Evolutionary conservation across 2,113 vertebrate species (phyloP), one percentile per base, ranked within the genome.

Genomic region (Cyphomyrus discorhynchus): DNA sequence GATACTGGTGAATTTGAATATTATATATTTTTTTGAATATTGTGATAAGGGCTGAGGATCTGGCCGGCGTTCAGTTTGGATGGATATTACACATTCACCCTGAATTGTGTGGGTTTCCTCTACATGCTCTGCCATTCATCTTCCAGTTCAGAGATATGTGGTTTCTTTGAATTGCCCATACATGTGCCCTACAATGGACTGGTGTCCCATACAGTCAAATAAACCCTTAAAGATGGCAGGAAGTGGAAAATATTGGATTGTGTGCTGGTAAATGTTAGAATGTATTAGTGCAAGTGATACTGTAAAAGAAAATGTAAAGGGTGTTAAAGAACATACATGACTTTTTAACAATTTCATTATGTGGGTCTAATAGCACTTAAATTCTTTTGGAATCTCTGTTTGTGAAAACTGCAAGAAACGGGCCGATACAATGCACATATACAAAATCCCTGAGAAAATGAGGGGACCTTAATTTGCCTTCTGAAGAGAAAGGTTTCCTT

Each of bases 401-500:
- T 19, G 6, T 27, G 47, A 27, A 88, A 88, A 70, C 31, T 58
- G 42, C 42, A 42, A 5, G 31, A 47, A 47, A 88, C 24, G 19
- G 62, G 7, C 17, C 46, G 21, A 74, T 88, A 31, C 62, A 82
- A 58, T 21, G 27, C 7, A 53, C 27, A 83, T 86, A 56, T 39
- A 35, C 15, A 56, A 24, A 62, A 66, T 47, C 46, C 53, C 53
- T 27, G 39, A 89, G 56, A 86, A 86, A 70, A 56, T 31, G 49
- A 52, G 85, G 3, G 50, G 46, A 49, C 52, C 87, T 89, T 53
- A 58, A 39, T 11, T 93, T 92, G 88, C 88, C 90, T 85, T 77
- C 87, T 77, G 49, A 86, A 86, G 10, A 52, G 24, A 11, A 86
- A 52, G n/a, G 49, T 50, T 86, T 27, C 15, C 15, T 35, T 46